Evolutionary conservation across 2,113 vertebrate species (phyloP).

Genomic region (Myotis lucifugus): DNA sequence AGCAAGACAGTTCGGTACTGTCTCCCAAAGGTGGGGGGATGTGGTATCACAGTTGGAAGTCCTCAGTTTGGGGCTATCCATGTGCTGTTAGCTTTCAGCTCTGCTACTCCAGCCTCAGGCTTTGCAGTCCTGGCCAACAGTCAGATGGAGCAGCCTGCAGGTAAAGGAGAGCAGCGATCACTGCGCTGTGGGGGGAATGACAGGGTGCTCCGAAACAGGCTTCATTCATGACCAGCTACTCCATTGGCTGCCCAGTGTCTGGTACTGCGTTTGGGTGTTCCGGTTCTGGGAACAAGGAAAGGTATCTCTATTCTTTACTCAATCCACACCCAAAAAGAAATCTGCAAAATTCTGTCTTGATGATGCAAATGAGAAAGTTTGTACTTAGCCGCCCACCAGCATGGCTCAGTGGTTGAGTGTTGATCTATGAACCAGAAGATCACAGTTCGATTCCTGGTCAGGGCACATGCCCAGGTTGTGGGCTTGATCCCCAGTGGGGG

Average conservation of each 20-base stretch:
- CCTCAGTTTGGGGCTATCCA: not conserved
- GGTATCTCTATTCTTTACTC: not conserved
- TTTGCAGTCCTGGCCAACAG: not conserved
- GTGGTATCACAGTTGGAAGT: not conserved
- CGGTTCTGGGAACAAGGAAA: not conserved
- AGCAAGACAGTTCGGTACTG: not conserved
- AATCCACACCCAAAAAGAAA: not conserved
- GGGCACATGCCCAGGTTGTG: too few species aligned
- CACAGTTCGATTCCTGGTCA: too few species aligned
- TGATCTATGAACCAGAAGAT: too few species aligned
- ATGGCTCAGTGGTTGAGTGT: too few species aligned
- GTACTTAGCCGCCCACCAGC: not conserved
- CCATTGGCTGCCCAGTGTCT: not conserved
- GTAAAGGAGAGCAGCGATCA: not conserved
- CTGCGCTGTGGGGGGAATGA: accelerated
- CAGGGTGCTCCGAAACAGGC: not conserved
- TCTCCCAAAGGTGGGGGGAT: not conserved
- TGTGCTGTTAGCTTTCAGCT: not conserved
- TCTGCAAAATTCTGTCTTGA: not conserved
- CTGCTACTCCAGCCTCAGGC: not conserved
- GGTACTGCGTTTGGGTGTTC: not conserved
- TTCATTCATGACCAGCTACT: not conserved
- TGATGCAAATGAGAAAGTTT: not conserved
- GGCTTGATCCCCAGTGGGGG: too few species aligned
- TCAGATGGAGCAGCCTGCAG: not conserved